Conservation (phyloP, 1,140 invertebrate genomes). For the Aphelenchoides avenae region DNA sequence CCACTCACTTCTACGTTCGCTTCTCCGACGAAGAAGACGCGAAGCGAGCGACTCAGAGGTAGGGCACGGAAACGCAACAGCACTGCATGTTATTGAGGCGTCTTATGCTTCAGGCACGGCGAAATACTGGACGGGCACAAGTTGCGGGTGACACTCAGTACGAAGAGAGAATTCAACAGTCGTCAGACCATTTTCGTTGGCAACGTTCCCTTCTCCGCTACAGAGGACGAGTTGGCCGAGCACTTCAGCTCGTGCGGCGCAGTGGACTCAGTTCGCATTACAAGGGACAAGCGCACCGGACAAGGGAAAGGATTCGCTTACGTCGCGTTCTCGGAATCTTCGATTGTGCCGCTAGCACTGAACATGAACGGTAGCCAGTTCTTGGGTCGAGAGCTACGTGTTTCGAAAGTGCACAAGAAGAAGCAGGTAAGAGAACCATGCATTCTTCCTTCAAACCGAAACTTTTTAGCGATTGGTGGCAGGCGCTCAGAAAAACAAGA, state of each 20-base stretch:
- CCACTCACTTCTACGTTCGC: conserved; percentile 18
- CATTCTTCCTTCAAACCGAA: too few species aligned
- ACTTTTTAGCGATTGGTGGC: too few species aligned
- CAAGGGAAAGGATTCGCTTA: conserved; percentile 14
- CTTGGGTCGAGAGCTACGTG: not conserved
- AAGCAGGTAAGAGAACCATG: conserved; percentile 16
- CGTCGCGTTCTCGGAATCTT: conserved; percentile 2
- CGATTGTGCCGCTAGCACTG: conserved; percentile 1
- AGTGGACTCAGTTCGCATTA: conserved; percentile 7
- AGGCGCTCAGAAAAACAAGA: not conserved
- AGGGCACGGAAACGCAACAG: not conserved
- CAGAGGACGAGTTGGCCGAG: conserved; percentile 5
- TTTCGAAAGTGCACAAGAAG: conserved; percentile 17
- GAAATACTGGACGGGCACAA: conserved; percentile 2
- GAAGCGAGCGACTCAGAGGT: conserved; percentile 3
- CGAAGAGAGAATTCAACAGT: conserved; percentile 8
- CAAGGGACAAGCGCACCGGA: conserved; percentile 16
- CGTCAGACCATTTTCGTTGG: conserved; percentile 10
- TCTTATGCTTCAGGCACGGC: conserved; percentile 2
- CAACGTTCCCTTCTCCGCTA: conserved; percentile 11
- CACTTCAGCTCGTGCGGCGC: conserved; percentile 5
- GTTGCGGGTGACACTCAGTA: conserved; percentile 3
- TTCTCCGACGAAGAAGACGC: conserved; percentile 14
- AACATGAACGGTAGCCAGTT: conserved; percentile 8
- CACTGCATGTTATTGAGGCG: not conserved